These are phyloP conservation scores for Phylloscopus collybita DNA, from an alignment of 2,797 vertebrate genomes.

Conservation along the genomic window DNA sequence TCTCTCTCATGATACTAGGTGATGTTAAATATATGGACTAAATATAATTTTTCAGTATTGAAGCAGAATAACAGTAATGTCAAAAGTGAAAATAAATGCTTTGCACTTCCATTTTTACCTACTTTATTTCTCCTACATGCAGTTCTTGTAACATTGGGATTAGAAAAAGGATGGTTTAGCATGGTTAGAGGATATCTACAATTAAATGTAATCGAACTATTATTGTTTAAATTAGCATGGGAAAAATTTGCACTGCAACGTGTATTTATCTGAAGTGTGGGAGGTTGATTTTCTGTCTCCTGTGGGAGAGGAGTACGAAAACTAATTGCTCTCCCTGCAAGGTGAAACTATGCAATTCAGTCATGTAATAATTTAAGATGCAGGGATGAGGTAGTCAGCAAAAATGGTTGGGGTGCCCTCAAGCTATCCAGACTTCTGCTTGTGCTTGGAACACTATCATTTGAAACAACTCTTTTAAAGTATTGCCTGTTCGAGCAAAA, in stretches of 20 bases:
- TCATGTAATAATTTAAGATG: slow-evolving; percentile 48
- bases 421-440: slow-evolving; percentile 23
- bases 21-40: background rate
- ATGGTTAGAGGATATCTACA: background rate
- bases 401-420: slow-evolving; percentile 48
- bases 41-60: slow-evolving; percentile 6
- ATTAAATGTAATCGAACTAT: background rate
- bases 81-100: background rate
- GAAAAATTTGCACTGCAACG: background rate
- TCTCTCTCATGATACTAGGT: background rate
- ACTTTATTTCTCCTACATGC: background rate
- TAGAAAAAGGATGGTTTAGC: background rate
- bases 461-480: background rate
- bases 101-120: background rate
- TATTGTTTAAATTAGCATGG: slow-evolving; percentile 8
- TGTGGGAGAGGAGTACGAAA: slow-evolving; percentile 3
- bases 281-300: slow-evolving; percentile 25
- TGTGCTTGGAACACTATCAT: background rate
- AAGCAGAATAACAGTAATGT: background rate
- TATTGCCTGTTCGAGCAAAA: background rate
- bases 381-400: slow-evolving; percentile 42
- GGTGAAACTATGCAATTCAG: slow-evolving; percentile 49
- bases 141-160: background rate
- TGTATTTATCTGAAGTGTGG: slow-evolving; percentile 15
- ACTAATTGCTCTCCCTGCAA: slow-evolving; percentile 52